phyloP scores from a whole-genome alignment of 2,113 vertebrate species.

The Pipra filicauda region DNA sequence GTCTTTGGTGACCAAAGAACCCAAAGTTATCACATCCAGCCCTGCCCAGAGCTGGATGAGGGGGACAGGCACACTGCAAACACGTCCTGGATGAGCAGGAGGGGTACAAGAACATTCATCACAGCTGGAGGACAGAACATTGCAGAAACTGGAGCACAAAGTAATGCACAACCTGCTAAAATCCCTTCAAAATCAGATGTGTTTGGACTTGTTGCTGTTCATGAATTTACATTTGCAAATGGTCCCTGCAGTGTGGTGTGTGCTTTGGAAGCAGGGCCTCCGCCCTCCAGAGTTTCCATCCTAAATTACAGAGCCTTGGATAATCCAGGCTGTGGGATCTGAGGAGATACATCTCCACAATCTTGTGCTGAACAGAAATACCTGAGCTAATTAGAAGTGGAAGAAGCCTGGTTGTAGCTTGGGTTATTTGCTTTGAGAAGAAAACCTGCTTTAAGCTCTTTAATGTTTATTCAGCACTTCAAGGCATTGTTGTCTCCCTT shows the following conservation, averaged over 20 bases:
- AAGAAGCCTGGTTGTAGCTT: not conserved
- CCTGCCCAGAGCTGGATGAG: not conserved
- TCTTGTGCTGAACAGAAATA: not conserved
- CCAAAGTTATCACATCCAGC: not conserved
- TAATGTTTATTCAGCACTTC: not conserved
- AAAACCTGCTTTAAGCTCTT: not conserved
- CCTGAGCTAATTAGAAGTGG: not conserved
- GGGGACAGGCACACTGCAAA: not conserved
- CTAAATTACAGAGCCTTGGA: not conserved
- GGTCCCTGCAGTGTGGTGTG: not conserved
- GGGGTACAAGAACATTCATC: not conserved
- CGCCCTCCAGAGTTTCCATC: not conserved
- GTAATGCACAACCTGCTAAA: not conserved
- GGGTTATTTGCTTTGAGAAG: not conserved
- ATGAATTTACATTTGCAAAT: not conserved
- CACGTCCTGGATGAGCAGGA: fast-evolving
- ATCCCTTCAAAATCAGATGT: not conserved
- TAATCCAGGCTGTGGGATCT: not conserved
- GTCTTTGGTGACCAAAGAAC: not conserved
- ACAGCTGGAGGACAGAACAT: fast-evolving
- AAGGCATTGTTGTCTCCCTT: not conserved
- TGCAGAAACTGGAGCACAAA: not conserved
- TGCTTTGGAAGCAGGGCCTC: not conserved
- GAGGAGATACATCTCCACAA: not conserved
- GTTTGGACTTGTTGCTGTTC: not conserved